phyloP scores from a whole-genome alignment of 2,888 invertebrate genomes.

The Amphiduros pacificus region DNA sequence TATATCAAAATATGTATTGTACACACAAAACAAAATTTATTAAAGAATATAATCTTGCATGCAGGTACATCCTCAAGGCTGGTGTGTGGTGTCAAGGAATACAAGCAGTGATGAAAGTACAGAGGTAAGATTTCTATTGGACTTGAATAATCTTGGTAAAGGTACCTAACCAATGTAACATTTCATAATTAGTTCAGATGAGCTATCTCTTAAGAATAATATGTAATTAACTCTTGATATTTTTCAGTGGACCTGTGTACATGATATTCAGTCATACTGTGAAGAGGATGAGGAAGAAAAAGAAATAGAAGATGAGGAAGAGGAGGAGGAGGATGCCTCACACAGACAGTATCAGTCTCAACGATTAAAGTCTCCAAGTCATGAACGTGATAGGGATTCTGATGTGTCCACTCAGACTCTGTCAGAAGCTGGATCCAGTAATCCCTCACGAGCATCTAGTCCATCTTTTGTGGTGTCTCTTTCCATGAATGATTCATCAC shows the following conservation, averaged over 20 bases:
- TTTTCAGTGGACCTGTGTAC: slow-evolving; percentile 87
- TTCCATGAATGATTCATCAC: slow-evolving; percentile 1
- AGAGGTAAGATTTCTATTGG: slow-evolving; percentile 68
- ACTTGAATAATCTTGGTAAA: no score
- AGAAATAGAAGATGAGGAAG: not conserved
- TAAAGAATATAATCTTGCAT: slow-evolving; percentile 11
- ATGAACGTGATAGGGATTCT: no score
- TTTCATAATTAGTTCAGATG: not conserved
- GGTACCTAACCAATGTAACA: no score
- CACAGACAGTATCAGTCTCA: no score
- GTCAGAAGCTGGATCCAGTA: not conserved
- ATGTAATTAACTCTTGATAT: slow-evolving; percentile 4
- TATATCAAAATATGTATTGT: not conserved
- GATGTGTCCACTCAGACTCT: no score
- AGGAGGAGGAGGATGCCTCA: not conserved
- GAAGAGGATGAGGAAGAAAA: not conserved
- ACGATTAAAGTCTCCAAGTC: no score
- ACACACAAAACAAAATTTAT: not conserved
- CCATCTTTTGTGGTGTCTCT: slow-evolving; percentile 14
- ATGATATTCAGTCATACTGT: slow-evolving; percentile 76
- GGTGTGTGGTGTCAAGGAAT: slow-evolving; percentile 86
- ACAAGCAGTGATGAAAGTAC: slow-evolving; percentile 82
- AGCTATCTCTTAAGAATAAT: not conserved
- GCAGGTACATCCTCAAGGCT: slow-evolving; percentile 86
- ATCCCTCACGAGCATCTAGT: slow-evolving; percentile 7